These are phyloP conservation scores for Orientallactaga bullata DNA, from an alignment of 2,113 vertebrate genomes.

Conservation along the genomic window DNA sequence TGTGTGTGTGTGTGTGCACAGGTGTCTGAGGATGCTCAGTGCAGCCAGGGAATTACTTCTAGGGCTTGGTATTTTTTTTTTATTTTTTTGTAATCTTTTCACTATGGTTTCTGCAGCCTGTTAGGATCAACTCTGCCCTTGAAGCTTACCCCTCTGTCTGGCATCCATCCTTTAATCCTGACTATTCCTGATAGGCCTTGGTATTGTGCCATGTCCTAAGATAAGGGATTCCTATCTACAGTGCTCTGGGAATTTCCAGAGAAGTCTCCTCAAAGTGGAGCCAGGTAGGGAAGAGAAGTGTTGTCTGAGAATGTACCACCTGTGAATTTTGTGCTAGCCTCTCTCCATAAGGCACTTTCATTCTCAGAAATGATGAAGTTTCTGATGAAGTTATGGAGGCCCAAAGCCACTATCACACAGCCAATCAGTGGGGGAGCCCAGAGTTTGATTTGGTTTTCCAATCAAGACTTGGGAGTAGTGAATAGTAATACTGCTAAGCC, in stretches of 20 bases:
- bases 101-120: background rate
- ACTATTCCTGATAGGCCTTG: background rate
- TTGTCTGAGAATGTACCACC: background rate
- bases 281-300: background rate
- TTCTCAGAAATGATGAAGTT: background rate
- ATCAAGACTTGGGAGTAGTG: background rate
- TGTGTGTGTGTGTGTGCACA: accelerated
- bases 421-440: accelerated
- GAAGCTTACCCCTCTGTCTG: background rate
- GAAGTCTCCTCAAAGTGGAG: background rate
- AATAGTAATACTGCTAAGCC: background rate
- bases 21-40: background rate
- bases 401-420: background rate
- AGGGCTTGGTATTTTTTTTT: too few relatives aligned
- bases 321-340: background rate
- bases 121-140: background rate
- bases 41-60: too few relatives aligned
- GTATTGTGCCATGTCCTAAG: background rate
- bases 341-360: background rate
- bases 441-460: background rate
- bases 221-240: background rate
- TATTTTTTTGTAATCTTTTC: too few relatives aligned
- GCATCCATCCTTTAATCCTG: too few relatives aligned
- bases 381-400: background rate
- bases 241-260: background rate